phyloP scores from a whole-genome alignment of 2,888 invertebrate species.

The Zygaena filipendulae region DNA sequence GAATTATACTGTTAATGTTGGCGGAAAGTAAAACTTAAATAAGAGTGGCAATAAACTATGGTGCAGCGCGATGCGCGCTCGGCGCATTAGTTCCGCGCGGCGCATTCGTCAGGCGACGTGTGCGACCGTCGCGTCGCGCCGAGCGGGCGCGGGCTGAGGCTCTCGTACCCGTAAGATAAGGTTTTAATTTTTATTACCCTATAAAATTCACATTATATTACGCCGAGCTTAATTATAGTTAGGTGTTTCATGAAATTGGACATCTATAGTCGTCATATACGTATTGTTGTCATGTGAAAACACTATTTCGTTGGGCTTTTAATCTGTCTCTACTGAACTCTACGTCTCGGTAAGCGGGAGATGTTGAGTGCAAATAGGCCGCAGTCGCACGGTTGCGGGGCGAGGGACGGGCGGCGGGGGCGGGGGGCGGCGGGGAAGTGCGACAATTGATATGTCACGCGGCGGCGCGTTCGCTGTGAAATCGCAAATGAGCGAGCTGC shows the following conservation, averaged over 20 bases:
- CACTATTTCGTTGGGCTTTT: too few relatives aligned
- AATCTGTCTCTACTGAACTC: too few relatives aligned
- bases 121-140: slow-evolving; percentile 18
- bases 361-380: slow-evolving; percentile 2
- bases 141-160: slow-evolving; percentile 5
- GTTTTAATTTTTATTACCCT: too few relatives aligned
- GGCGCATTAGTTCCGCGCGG: slow-evolving; percentile 16
- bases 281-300: too few relatives aligned
- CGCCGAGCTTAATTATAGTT: too few relatives aligned
- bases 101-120: slow-evolving; percentile 42
- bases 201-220: too few relatives aligned
- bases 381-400: slow-evolving; percentile 5
- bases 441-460: slow-evolving; percentile 6
- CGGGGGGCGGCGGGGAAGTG: too few relatives aligned
- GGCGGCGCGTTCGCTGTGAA: slow-evolving; percentile 18
- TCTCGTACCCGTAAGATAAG: slow-evolving; percentile 11
- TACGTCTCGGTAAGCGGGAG: not conserved
- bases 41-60: slow-evolving; percentile 15
- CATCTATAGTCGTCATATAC: too few relatives aligned
- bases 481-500: slow-evolving; percentile 17
- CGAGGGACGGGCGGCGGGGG: slow-evolving; percentile 12
- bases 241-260: too few relatives aligned
- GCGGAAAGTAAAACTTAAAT: slow-evolving; percentile 13
- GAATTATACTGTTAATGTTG: too few relatives aligned
- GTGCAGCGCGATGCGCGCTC: slow-evolving; percentile 8